A percentile compares a stretch with the other conserved stretches of the same genome.
Conservation (phyloP, 1,140 invertebrate genomes). For the Trichoplusia ni region DNA sequence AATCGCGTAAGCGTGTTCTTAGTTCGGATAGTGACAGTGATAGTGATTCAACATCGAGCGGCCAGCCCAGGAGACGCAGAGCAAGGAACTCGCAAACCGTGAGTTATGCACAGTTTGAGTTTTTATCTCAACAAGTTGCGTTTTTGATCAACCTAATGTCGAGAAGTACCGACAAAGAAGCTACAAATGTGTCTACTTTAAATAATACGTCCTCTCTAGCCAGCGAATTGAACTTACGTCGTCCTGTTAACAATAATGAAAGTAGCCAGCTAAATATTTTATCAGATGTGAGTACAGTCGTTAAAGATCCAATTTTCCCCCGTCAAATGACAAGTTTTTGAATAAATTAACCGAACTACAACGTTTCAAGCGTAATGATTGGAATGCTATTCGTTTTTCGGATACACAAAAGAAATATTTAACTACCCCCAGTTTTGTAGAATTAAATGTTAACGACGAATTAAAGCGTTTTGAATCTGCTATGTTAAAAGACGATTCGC, state of each 20-base stretch:
- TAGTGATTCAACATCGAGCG: neutral
- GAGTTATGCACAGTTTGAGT: conserved; percentile 11
- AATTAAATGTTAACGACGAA: conserved; percentile 33
- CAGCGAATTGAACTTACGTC: neutral
- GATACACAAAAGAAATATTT: conserved; percentile 40
- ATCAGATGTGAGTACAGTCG: neutral
- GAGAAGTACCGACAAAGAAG: neutral
- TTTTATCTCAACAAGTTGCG: conserved; percentile 24
- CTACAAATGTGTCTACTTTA: neutral
- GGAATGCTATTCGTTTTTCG: conserved; percentile 36
- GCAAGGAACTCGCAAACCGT: neutral
- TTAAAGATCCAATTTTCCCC: neutral
- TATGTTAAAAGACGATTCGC: conserved; percentile 23
- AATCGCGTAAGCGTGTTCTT: neutral
- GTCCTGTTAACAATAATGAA: neutral
- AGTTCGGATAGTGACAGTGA: neutral
- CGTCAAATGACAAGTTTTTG: neutral
- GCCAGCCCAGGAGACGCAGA: neutral
- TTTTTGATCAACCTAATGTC: conserved; percentile 15
- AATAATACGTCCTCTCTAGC: neutral
- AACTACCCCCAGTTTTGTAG: conserved; percentile 35
- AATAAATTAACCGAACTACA: conserved; percentile 36
- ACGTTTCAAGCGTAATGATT: conserved; percentile 36
- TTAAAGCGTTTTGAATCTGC: conserved; percentile 32
- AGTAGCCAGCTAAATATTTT: neutral